Evolutionary conservation across 2,888 invertebrate genomes (phyloP).

Genomic region (Eurytoma adleriae): DNA sequence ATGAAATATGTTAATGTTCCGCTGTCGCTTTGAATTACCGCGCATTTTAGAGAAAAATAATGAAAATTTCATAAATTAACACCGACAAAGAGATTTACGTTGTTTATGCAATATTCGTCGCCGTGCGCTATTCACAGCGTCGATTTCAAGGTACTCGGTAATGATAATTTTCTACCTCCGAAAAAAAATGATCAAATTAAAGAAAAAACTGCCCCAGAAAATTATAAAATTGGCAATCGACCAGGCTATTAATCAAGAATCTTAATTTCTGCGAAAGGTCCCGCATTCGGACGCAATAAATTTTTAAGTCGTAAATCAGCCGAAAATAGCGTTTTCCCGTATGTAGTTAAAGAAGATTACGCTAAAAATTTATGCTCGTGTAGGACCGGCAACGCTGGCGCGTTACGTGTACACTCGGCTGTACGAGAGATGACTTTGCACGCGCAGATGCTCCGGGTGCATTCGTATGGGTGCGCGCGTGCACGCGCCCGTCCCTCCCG

Average conservation of each 20-base stretch:
- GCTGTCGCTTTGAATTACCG: too few species aligned
- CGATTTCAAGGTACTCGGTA: neutral
- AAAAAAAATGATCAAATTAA: constrained; percentile 6
- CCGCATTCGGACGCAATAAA: neutral
- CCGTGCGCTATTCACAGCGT: too few species aligned
- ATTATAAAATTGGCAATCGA: constrained; percentile 39
- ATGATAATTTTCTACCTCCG: neutral
- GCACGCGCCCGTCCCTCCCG: constrained; percentile 65
- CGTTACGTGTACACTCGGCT: constrained; percentile 36
- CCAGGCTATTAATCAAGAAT: constrained; percentile 34
- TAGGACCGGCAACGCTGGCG: constrained; percentile 48
- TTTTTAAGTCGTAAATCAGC: constrained; percentile 38
- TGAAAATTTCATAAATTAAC: too few species aligned
- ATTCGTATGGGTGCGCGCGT: constrained; percentile 27
- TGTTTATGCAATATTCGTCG: too few species aligned
- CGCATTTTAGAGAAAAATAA: too few species aligned
- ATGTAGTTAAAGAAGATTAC: constrained; percentile 35
- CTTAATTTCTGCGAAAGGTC: constrained; percentile 33
- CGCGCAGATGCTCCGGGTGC: constrained; percentile 29
- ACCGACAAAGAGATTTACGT: too few species aligned
- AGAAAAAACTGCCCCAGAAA: neutral
- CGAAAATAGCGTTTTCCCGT: constrained; percentile 33
- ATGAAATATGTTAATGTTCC: too few species aligned
- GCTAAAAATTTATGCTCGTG: constrained; percentile 38
- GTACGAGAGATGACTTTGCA: constrained; percentile 50